phyloP scores from a whole-genome alignment of 2,113 vertebrate genomes.

The Gasterosteus aculeatus region DNA sequence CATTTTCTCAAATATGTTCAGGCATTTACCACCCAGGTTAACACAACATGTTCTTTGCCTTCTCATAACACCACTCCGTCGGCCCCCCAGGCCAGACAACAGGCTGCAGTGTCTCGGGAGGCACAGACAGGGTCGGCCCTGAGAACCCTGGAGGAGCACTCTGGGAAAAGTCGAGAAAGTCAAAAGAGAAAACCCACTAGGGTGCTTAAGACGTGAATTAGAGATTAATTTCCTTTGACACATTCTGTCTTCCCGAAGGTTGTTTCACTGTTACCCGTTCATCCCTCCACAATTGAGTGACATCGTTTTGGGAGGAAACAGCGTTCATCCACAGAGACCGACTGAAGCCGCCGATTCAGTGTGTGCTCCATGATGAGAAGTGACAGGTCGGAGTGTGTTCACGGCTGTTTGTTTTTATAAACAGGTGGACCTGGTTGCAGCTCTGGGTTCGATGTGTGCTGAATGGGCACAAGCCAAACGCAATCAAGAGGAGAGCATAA shows the following conservation, averaged over 20 bases:
- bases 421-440: slow-evolving; percentile 64
- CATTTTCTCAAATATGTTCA: slow-evolving; percentile 72
- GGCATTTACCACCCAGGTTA: slow-evolving; percentile 78
- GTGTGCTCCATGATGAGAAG: slow-evolving; percentile 39
- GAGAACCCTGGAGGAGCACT: slow-evolving; percentile 27
- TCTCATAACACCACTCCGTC: slow-evolving; percentile 65
- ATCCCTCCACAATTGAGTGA: slow-evolving; percentile 7
- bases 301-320: slow-evolving; percentile 39
- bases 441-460: slow-evolving; percentile 45
- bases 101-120: slow-evolving; percentile 73
- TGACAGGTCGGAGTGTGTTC: slow-evolving; percentile 54
- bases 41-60: slow-evolving; percentile 72
- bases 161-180: slow-evolving; percentile 50
- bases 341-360: slow-evolving; percentile 37
- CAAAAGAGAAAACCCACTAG: slow-evolving; percentile 38
- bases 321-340: slow-evolving; percentile 35
- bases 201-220: not conserved
- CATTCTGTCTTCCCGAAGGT: not conserved
- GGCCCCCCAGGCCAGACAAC: slow-evolving; percentile 68
- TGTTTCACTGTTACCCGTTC: not conserved
- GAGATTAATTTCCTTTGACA: slow-evolving; percentile 1
- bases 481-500: slow-evolving; percentile 60
- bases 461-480: slow-evolving; percentile 39
- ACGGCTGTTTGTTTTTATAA: slow-evolving; percentile 57
- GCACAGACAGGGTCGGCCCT: slow-evolving; percentile 44